Percentiles rank a stretch among this genome's conserved stretches.
Conservation (phyloP, 2,888 invertebrate genomes). For the Ormyrus pomaceus region DNA sequence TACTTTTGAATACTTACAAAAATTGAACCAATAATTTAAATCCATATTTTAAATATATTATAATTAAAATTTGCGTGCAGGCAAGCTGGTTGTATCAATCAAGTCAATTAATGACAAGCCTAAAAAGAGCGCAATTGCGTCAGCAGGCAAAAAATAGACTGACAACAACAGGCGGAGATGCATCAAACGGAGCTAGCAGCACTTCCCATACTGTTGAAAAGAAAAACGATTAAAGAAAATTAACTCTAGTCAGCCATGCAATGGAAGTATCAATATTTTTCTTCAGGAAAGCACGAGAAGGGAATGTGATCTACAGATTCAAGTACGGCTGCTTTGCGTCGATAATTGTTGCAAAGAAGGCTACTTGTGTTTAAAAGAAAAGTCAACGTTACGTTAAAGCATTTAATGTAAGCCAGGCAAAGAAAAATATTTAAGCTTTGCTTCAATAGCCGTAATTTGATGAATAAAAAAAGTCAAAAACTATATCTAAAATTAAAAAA, state of each 20-base stretch:
- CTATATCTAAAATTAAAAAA: constrained; percentile 7
- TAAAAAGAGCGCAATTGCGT: constrained; percentile 88
- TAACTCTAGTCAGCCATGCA: constrained; percentile 52
- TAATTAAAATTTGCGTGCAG: constrained; percentile 74
- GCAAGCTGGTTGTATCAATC: constrained; percentile 94
- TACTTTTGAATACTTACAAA: too few relatives aligned
- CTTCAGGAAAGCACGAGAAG: constrained; percentile 10
- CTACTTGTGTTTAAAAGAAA: constrained; percentile 2
- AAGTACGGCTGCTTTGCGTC: constrained; percentile 31
- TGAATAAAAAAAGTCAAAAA: constrained; percentile 10
- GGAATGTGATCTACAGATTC: constrained; percentile 29
- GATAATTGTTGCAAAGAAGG: constrained; percentile 21
- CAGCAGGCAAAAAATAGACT: constrained; percentile 79
- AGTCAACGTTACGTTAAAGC: constrained; percentile 15
- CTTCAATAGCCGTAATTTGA: constrained; percentile 21
- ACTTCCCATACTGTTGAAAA: constrained; percentile 47
- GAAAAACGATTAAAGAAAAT: constrained; percentile 59
- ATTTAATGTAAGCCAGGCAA: not conserved
- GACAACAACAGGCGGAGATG: constrained; percentile 58
- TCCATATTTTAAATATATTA: too few relatives aligned
- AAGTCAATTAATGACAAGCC: constrained; percentile 89
- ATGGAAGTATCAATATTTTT: constrained; percentile 27
- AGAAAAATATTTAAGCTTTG: constrained; percentile 27
- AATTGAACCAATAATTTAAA: too few relatives aligned
- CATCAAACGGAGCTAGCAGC: constrained; percentile 56